Conservation (phyloP, 2,888 invertebrate species). For the Epinotia nisella region DNA sequence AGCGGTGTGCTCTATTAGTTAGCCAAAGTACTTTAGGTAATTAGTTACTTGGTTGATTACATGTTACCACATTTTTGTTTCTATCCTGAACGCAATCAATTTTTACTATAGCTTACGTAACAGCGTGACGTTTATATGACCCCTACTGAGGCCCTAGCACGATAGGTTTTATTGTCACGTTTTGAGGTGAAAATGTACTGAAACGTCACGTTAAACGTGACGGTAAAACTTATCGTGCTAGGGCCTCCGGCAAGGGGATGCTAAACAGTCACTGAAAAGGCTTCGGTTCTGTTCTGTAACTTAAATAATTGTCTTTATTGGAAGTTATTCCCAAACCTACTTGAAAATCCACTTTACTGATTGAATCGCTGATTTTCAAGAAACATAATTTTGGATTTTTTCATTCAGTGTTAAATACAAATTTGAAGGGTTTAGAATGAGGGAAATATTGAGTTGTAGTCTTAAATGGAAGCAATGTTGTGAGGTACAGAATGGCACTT, state of each 20-base stretch:
- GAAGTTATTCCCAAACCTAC: background rate
- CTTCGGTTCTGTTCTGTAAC: conserved; percentile 8
- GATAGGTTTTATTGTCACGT: too few relatives aligned
- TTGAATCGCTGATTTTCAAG: background rate
- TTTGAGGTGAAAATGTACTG: too few relatives aligned
- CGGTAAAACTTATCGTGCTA: too few relatives aligned
- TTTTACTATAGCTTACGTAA: conserved; percentile 3
- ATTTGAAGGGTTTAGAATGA: background rate
- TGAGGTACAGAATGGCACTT: conserved; percentile 9
- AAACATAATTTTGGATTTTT: background rate
- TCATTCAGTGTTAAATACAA: background rate
- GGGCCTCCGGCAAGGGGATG: conserved; percentile 10
- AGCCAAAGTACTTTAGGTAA: background rate
- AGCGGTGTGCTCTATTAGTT: too few relatives aligned
- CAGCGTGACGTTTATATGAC: background rate
- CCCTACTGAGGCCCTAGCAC: too few relatives aligned
- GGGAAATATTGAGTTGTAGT: background rate
- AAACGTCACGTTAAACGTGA: too few relatives aligned
- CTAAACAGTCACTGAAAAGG: background rate
- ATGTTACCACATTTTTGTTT: background rate
- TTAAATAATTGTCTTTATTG: background rate
- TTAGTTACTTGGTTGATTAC: background rate
- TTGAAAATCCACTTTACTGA: background rate
- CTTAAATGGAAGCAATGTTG: background rate
- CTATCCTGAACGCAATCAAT: background rate